Evolutionary conservation across 1,140 invertebrate genomes (phyloP), one percentile per base, ranked within the genome.

Genomic region (Drosophila pruinosa): DNA sequence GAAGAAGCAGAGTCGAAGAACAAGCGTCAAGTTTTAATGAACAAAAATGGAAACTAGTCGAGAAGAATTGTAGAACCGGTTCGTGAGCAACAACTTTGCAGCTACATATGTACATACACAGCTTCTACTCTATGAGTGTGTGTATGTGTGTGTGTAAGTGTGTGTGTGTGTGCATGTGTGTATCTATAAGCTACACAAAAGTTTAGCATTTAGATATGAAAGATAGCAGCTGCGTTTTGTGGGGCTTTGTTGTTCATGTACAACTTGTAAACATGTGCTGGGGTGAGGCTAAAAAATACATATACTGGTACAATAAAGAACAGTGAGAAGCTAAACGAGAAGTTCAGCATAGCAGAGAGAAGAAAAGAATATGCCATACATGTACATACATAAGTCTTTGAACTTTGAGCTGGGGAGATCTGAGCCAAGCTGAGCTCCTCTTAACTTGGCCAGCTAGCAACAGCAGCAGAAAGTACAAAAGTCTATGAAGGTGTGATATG

Each of bases 141-240:
- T 41, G n/a, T 54, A 10, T 61, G 15, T 53, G 6, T 48, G 4
- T 31, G 21, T 52, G 41, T 43, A 26, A 50, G 45, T 75, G 67
- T 67, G 57, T 75, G 56, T 73, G 62, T 75, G 56, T 72, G 61
- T 36, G 26, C 24, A 26, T 38, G 39, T 62, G 57, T 54, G 41
- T 63, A 48, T 52, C 68, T 71, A 65, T 65, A 56, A 50, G 61
- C 61, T 64, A 50, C 41, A 71, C 52, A 67, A 74, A 86, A 86
- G 73, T 71, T 85, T 86, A 86, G 74, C 77, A 75, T 81, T 78
- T 81, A 86, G 81, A 86, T 86, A 81, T 74, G 64, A 69, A 65
- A 85, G 80, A 86, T 86, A 77, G 69, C 57, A 74, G 52, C 59
- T 72, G 73, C 61, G 65, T 64, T 76, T 73, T 80, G 80, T 77